These are phyloP conservation scores for Kryptolebias marmoratus DNA, from an alignment of 2,113 vertebrate species.

Conservation along the genomic window DNA sequence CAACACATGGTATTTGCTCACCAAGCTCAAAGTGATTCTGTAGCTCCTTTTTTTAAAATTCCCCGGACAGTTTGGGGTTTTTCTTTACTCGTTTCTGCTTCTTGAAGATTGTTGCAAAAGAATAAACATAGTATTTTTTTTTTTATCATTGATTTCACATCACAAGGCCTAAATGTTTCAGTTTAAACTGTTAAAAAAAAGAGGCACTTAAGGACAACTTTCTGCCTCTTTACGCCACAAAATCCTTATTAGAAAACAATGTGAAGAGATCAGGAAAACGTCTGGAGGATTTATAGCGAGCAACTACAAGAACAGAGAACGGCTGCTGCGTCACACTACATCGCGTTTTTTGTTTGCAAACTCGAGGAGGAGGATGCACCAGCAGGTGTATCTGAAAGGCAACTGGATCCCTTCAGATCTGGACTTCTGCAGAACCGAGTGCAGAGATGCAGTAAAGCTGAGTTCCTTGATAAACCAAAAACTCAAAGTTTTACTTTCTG, in stretches of 20 bases:
- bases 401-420: no score
- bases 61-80: fast-evolving
- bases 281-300: no score
- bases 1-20: conserved; percentile 23
- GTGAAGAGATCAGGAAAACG: no score
- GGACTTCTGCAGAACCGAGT: no score
- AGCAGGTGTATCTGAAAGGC: no score
- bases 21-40: conserved; percentile 9
- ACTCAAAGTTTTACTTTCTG: no score
- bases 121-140: neutral
- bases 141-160: conserved; percentile 46
- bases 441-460: no score
- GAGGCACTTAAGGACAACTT: conserved; percentile 8
- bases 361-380: no score
- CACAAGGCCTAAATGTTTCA: conserved; percentile 13
- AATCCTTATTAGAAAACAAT: neutral
- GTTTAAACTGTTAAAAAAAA: conserved; percentile 17
- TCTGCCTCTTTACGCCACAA: neutral
- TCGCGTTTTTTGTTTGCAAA: no score
- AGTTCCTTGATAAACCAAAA: no score
- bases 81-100: conserved; percentile 15
- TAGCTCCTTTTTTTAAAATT: conserved; percentile 11
- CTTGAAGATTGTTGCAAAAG: conserved; percentile 14
- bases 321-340: no score
- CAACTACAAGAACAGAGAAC: no score